Base-by-base conservation (phyloP, 2,113 vertebrate genomes). In the Atrichornis clamosus region DNA sequence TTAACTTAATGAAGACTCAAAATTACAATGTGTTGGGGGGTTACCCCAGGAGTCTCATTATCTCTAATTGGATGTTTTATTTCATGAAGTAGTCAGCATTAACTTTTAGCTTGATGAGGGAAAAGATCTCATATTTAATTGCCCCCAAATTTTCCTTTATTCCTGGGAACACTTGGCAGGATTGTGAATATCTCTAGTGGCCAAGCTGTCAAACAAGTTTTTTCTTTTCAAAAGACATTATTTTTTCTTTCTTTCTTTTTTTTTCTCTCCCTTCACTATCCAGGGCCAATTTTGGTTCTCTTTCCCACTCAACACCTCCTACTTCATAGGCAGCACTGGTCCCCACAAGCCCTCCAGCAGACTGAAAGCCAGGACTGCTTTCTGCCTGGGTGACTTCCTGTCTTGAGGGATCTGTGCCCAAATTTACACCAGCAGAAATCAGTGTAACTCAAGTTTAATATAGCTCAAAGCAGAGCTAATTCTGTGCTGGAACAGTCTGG, bases 41-140 rank as follows among this genome's bases (percentile, higher is more conserved):
- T 46, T 78, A 93, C 47, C 83, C 60, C 86, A 68, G 72, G 94
- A 95, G 94, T 76, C 87, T 96, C 77, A 79, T 95, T 97, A 97
- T 79, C 77, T n/a, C 60, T 95, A 95, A 96, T 82, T 92, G 76
- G 64, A 95, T 92, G 74, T 70, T 93, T 95, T 95, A 89, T 90
- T 93, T 86, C 55, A 84, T 84, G 39, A 93, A 95, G 39, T 72
- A 92, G 62, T 91, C 77, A 95, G 87, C 14, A 1, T 72, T 87
- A 95, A 90, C 84, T 92, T 96, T 90, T 52, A 92, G 80, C 60
- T 81, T 78, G 64, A 41, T 68, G 89, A 92, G 39, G 73, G 30
- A 95, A 95, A 94, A 84, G 37, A 70, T 63, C 32, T 63, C 64
- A 32, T 93, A 88, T 91, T 93, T 95, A 94, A 91, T 89, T 95